These are phyloP conservation scores for Balaeniceps rex DNA, from an alignment of 2,113 vertebrate genomes.

Conservation along the genomic window DNA sequence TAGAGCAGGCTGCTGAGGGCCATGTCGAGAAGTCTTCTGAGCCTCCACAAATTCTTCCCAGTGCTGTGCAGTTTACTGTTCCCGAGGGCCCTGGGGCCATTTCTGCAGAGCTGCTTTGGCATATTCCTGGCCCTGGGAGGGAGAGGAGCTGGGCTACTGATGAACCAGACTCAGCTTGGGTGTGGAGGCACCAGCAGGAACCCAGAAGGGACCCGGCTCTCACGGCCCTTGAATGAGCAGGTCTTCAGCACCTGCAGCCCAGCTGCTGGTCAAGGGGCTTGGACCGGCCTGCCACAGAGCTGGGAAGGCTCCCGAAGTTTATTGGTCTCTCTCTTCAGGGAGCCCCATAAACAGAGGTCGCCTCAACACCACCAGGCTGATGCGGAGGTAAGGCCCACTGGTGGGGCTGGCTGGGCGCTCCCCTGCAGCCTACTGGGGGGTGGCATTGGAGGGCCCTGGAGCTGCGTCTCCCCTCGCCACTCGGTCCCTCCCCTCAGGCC, in stretches of 20 bases:
- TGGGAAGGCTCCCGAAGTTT: neutral
- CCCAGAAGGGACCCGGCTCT: neutral
- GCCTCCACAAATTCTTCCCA: neutral
- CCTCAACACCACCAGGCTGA: neutral
- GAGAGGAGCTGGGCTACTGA: neutral
- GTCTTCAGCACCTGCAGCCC: neutral
- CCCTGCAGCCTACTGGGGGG: neutral
- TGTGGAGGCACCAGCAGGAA: neutral
- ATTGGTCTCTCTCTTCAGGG: accelerated
- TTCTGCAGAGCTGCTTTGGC: neutral
- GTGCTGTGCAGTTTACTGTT: neutral
- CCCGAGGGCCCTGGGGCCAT: accelerated
- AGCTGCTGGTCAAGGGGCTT: neutral
- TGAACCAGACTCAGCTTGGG: neutral
- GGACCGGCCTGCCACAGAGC: accelerated
- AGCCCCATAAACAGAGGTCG: neutral
- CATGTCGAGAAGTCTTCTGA: neutral
- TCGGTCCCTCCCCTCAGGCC: neutral
- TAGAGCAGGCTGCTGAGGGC: neutral
- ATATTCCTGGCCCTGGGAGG: accelerated
- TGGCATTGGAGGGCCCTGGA: no score
- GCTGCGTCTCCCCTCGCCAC: accelerated
- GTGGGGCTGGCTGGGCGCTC: accelerated
- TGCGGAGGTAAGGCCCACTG: accelerated
- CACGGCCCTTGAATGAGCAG: neutral